phyloP scores from a whole-genome alignment of 2,113 vertebrate genomes.

The Nicator chloris region DNA sequence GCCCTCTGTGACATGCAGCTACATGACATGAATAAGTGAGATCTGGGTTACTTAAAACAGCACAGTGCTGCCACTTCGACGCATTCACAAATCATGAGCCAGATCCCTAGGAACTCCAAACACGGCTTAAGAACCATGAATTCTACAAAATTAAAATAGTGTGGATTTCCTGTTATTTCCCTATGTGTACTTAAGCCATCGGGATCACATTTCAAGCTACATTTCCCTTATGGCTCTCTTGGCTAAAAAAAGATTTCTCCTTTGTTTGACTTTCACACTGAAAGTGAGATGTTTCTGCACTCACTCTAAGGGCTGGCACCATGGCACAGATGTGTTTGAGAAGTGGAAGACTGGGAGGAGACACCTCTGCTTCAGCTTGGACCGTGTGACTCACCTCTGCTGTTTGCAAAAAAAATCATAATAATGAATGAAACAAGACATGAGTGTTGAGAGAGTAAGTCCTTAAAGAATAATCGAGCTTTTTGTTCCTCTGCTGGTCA shows the following conservation, averaged over 20 bases:
- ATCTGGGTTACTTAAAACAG: constrained; percentile 24
- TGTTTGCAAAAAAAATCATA: background rate
- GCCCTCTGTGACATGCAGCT: background rate
- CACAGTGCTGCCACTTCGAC: background rate
- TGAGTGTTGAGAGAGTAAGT: background rate
- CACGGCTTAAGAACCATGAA: constrained; percentile 15
- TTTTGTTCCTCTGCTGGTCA: background rate
- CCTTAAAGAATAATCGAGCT: background rate
- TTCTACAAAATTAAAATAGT: constrained; percentile 39
- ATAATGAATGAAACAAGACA: background rate
- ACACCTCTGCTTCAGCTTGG: background rate
- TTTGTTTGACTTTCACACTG: background rate
- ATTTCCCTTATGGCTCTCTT: background rate
- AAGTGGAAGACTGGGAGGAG: background rate
- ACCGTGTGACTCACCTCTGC: background rate
- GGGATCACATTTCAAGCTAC: constrained; percentile 15
- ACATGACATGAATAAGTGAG: background rate
- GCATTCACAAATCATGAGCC: background rate
- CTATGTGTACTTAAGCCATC: background rate
- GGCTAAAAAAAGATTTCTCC: background rate
- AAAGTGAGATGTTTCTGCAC: background rate
- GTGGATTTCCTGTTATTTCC: constrained; percentile 39
- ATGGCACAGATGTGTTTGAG: background rate
- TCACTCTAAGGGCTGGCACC: background rate
- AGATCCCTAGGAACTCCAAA: constrained; percentile 33